Percentiles rank a stretch among this genome's conserved stretches.
Evolutionary conservation across 2,888 invertebrate species (phyloP).

Genomic region (Augiades crinisus): DNA sequence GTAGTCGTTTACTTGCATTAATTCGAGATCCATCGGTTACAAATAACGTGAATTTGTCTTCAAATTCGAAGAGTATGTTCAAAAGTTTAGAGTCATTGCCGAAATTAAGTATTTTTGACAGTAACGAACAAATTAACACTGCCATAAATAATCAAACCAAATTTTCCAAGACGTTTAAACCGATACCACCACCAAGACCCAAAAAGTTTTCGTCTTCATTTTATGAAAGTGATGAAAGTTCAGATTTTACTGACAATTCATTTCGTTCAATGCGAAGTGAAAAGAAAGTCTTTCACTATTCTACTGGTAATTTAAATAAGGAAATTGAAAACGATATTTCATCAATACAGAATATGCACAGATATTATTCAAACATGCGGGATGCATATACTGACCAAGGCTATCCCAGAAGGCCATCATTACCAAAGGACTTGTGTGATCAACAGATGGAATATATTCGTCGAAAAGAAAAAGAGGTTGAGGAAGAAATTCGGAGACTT

Average conservation of each 20-base stretch:
- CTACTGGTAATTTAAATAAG: conserved; percentile 70
- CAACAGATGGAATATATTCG: conserved; percentile 84
- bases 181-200: conserved; percentile 66
- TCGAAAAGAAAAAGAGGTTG: conserved; percentile 85
- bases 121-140: conserved; percentile 8
- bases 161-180: conserved; percentile 48
- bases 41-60: conserved; percentile 47
- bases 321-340: conserved; percentile 74
- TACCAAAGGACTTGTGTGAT: conserved; percentile 84
- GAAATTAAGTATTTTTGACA: conserved; percentile 33
- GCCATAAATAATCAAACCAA: conserved; percentile 31
- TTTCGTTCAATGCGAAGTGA: conserved; percentile 62
- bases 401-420: conserved; percentile 75
- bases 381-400: conserved; percentile 43
- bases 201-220: conserved; percentile 60
- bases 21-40: conserved; percentile 78
- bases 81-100: conserved; percentile 43
- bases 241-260: conserved; percentile 64
- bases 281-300: conserved; percentile 67
- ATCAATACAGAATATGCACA: conserved; percentile 72
- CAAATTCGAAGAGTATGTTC: conserved; percentile 41
- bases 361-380: conserved; percentile 54
- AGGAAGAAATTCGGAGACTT: conserved; percentile 83
- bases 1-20: conserved; percentile 83
- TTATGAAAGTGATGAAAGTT: conserved; percentile 72